These are phyloP conservation scores for Gila orcuttii DNA, from an alignment of 2,113 vertebrate genomes.

Conservation along the genomic window DNA sequence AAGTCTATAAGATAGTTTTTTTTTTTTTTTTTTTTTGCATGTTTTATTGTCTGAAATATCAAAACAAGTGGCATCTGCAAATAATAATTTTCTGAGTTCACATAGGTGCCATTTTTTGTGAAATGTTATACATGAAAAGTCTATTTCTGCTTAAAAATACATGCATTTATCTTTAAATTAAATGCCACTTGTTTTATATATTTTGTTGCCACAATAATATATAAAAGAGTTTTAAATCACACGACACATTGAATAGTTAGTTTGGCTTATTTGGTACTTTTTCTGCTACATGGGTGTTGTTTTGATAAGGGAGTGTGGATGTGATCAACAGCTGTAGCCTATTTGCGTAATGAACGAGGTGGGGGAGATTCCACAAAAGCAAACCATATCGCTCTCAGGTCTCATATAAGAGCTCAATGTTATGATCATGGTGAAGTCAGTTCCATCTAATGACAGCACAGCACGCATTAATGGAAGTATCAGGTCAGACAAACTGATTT, in stretches of 20 bases:
- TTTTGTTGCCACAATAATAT: not conserved
- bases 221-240: not conserved
- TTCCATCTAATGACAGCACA: not conserved
- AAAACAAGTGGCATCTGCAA: too few relatives aligned
- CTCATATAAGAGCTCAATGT: constrained; percentile 16
- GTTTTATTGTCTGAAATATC: too few relatives aligned
- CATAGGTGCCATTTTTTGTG: not conserved
- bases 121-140: not conserved
- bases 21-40: too few relatives aligned
- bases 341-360: not conserved
- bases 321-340: not conserved
- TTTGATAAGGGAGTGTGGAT: constrained; percentile 1
- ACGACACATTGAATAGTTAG: not conserved
- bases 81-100: too few relatives aligned
- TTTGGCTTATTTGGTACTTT: constrained; percentile 25
- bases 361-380: constrained; percentile 13
- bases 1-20: too few relatives aligned
- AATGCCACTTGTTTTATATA: not conserved
- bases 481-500: not conserved
- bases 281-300: not conserved
- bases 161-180: not conserved
- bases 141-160: not conserved
- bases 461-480: not conserved
- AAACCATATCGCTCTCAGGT: not conserved
- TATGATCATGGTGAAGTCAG: not conserved